Evolutionary conservation across 2,888 invertebrate genomes (phyloP).

Genomic region (Odontocolon sp.): DNA sequence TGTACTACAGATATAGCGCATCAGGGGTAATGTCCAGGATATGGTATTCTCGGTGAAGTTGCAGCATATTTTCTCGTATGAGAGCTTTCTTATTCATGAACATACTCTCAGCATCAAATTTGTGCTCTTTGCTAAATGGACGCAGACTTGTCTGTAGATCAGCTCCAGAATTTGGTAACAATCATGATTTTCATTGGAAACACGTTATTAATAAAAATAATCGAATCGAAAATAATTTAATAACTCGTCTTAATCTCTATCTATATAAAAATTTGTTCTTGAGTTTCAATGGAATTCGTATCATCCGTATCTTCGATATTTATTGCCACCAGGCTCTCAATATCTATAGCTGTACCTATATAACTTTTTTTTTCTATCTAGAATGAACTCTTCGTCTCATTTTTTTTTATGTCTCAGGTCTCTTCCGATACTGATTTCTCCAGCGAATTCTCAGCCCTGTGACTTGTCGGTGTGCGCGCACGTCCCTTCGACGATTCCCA

Average conservation of each 20-base stretch:
- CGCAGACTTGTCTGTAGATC: too few species aligned
- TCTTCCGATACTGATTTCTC: conserved; percentile 51
- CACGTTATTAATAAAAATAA: too few species aligned
- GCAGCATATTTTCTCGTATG: too few species aligned
- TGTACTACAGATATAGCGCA: too few species aligned
- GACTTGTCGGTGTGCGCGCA: conserved; percentile 22
- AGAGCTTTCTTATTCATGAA: too few species aligned
- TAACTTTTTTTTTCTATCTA: conserved; percentile 13
- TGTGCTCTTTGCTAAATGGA: too few species aligned
- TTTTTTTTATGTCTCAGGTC: conserved; percentile 22
- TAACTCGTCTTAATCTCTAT: too few species aligned
- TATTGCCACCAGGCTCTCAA: not conserved
- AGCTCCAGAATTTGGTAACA: too few species aligned
- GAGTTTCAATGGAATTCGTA: not conserved
- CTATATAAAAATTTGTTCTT: not conserved
- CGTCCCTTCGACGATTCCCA: conserved; percentile 48
- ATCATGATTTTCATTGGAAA: too few species aligned
- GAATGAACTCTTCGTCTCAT: conserved; percentile 1
- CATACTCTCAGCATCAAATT: too few species aligned
- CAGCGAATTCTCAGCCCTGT: conserved; percentile 53
- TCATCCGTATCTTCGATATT: conserved; percentile 6
- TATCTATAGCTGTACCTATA: not conserved
- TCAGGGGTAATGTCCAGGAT: too few species aligned
- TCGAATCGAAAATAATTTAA: too few species aligned
- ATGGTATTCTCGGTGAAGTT: not conserved